Conservation (phyloP, 2,797 vertebrate genomes). For the Semaprochilodus insignis region DNA sequence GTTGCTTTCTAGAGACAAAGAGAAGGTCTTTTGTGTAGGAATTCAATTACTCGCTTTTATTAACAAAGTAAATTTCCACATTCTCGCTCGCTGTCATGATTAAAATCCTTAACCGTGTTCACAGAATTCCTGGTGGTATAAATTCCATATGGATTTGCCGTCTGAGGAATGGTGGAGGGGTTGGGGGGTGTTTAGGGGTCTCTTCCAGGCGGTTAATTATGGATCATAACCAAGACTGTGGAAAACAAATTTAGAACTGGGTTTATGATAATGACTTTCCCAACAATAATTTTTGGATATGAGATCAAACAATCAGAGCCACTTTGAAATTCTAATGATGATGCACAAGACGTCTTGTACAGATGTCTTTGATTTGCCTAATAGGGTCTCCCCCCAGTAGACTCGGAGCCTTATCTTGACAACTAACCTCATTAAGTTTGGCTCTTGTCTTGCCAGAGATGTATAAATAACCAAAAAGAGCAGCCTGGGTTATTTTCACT, state of each 20-base stretch:
- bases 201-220: slow-evolving; percentile 74
- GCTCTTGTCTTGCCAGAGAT: slow-evolving; percentile 61
- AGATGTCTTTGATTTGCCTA: slow-evolving; percentile 65
- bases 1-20: no score
- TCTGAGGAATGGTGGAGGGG: slow-evolving; percentile 57
- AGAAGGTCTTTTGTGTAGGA: no score
- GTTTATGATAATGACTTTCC: slow-evolving; percentile 72
- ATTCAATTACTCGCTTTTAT: neutral
- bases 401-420: slow-evolving; percentile 56
- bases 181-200: slow-evolving; percentile 52
- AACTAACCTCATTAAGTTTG: slow-evolving; percentile 62
- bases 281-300: slow-evolving; percentile 73
- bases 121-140: slow-evolving; percentile 24
- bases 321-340: slow-evolving; percentile 80
- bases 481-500: slow-evolving; percentile 12
- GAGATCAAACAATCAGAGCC: slow-evolving; percentile 77
- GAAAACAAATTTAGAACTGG: slow-evolving; percentile 71
- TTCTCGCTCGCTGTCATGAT: neutral
- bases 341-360: slow-evolving; percentile 60
- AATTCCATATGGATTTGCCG: slow-evolving; percentile 29
- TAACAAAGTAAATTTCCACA: neutral
- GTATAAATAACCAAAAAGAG: slow-evolving; percentile 62
- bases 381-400: slow-evolving; percentile 69
- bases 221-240: slow-evolving; percentile 72
- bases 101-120: slow-evolving; percentile 16